Conservation (phyloP, 1,140 invertebrate species). For the Drosophila punjabiensis region DNA sequence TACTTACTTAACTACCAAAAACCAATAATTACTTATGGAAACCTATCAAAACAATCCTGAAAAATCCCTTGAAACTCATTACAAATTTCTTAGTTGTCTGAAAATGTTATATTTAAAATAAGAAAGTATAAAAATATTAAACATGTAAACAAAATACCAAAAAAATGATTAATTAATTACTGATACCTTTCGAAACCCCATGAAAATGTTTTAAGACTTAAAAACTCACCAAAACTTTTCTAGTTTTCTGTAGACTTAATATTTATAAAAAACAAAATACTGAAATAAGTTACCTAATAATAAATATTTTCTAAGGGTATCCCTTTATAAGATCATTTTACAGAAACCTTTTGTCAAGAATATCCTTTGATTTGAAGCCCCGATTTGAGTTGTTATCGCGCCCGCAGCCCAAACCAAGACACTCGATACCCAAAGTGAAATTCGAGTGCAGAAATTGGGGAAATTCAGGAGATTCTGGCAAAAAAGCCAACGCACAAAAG, state of each 20-base stretch:
- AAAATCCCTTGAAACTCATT: background rate
- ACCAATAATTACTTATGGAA: no score
- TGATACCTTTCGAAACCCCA: no score
- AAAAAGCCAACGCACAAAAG: constrained; percentile 38
- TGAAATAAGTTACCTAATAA: background rate
- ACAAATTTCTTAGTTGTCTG: background rate
- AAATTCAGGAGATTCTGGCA: constrained; percentile 18
- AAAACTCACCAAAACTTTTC: background rate
- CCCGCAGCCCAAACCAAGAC: constrained; percentile 30
- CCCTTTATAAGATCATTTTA: constrained; percentile 5
- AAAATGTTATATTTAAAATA: background rate
- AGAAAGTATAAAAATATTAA: background rate
- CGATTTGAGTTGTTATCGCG: constrained; percentile 19
- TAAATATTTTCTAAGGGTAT: background rate
- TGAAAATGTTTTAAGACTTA: no score
- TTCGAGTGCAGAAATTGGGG: constrained; percentile 5
- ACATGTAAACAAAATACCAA: no score
- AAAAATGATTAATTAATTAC: no score
- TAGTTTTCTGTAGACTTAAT: no score
- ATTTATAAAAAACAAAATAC: background rate
- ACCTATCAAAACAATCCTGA: no score
- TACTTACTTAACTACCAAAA: no score
- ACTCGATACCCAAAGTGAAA: constrained; percentile 21
- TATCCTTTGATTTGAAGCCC: constrained; percentile 12
- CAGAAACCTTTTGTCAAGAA: constrained; percentile 20